Evolutionary conservation across 2,113 vertebrate species (phyloP).

Genomic region (Labrus mixtus): DNA sequence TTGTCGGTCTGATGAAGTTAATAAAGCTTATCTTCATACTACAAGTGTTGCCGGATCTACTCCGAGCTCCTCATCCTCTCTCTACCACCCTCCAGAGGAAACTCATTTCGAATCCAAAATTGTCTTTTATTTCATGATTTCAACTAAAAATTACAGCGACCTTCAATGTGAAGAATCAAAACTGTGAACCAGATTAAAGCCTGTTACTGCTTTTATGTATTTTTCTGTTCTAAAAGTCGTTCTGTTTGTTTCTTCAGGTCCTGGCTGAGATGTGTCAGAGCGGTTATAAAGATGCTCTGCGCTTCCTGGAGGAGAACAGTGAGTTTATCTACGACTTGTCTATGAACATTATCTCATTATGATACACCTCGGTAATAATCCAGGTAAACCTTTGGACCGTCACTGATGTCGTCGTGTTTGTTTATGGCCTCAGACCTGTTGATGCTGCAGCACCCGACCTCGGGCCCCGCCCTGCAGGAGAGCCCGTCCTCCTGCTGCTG

Average conservation of each 20-base stretch:
- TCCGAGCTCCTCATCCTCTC: no score
- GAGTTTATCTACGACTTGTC: slow-evolving; percentile 54
- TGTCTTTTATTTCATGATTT: no score
- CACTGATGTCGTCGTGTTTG: slow-evolving; percentile 7
- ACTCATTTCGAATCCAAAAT: no score
- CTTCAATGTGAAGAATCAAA: no score
- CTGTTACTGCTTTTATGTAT: no score
- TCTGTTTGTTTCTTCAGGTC: slow-evolving; percentile 78
- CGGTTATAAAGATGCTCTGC: slow-evolving; percentile 90
- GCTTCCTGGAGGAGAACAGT: slow-evolving; percentile 91
- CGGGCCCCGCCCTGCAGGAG: slow-evolving; percentile 58
- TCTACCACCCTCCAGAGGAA: no score
- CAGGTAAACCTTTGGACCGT: neutral
- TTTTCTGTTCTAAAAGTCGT: neutral
- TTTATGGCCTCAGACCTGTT: slow-evolving; percentile 83
- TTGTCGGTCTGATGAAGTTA: no score
- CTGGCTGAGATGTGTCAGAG: slow-evolving; percentile 90
- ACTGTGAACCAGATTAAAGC: no score
- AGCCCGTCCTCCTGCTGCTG: slow-evolving; percentile 34
- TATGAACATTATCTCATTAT: neutral
- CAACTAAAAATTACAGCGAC: no score
- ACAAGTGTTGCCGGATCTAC: no score
- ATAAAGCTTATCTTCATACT: no score
- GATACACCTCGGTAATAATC: neutral
- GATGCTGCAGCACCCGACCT: slow-evolving; percentile 56